Evolutionary conservation across 2,113 vertebrate genomes (phyloP).

Genomic region (Heterocephalus glaber): DNA sequence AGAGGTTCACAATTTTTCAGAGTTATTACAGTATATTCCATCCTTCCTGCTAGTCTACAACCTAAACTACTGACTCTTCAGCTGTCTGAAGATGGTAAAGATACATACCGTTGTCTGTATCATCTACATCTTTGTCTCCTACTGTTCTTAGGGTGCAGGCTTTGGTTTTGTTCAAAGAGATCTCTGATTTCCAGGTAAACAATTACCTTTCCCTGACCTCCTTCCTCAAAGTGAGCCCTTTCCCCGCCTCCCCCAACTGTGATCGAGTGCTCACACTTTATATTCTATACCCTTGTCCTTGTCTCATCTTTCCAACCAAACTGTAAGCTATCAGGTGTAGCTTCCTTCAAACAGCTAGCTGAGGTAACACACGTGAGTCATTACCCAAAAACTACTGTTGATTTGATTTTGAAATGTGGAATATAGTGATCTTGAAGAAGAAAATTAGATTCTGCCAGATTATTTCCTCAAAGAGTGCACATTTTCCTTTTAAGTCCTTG

Average conservation of each 20-base stretch:
- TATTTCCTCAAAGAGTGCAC: neutral
- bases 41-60: neutral
- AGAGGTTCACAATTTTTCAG: neutral
- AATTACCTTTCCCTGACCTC: neutral
- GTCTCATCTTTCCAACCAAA: neutral
- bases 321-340: neutral
- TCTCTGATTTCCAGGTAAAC: neutral
- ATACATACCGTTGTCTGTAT: neutral
- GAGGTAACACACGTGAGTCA: neutral
- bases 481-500: neutral
- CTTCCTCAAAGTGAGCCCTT: neutral
- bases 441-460: neutral
- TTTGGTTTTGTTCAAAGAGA: neutral
- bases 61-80: too few relatives aligned
- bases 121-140: neutral
- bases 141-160: neutral
- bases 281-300: neutral
- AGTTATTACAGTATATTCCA: too few relatives aligned
- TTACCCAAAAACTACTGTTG: neutral
- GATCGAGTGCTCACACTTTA: neutral
- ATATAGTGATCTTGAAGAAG: neutral
- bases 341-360: neutral
- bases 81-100: neutral
- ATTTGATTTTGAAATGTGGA: neutral
- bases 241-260: neutral